A percentile compares a stretch with the other conserved stretches of the same genome.
These are phyloP conservation scores for Paguma larvata DNA, from an alignment of 2,797 vertebrate genomes.

Conservation along the genomic window DNA sequence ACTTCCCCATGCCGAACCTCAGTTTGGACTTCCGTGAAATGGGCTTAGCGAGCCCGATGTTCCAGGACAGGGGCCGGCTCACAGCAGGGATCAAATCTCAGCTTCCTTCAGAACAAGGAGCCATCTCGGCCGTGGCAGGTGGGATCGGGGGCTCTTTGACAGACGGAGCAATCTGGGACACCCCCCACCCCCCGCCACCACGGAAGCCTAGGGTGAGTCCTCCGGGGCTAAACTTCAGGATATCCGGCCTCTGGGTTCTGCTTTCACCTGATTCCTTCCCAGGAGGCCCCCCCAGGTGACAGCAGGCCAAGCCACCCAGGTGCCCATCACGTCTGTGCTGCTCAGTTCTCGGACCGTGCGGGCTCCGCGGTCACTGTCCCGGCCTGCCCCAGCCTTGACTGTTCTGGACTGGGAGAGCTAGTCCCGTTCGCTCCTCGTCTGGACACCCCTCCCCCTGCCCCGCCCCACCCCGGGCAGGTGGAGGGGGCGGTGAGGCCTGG, in stretches of 20 bases:
- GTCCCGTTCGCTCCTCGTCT: background rate
- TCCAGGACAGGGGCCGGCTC: background rate
- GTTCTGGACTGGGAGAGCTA: background rate
- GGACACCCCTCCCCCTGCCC: background rate
- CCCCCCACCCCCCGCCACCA: background rate
- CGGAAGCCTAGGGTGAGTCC: background rate
- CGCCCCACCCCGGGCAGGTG: background rate
- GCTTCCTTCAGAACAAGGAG: background rate
- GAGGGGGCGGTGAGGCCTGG: background rate
- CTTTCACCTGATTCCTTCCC: background rate
- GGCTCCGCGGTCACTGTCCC: background rate
- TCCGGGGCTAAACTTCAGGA: background rate
- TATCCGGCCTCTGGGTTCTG: background rate
- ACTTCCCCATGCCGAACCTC: background rate
- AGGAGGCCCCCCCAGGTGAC: background rate
- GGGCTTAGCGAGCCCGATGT: background rate
- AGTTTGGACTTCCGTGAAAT: background rate
- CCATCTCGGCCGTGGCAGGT: background rate
- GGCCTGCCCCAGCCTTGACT: background rate
- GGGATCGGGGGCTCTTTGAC: background rate
- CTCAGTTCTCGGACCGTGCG: background rate
- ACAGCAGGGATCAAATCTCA: background rate
- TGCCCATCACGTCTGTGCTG: background rate
- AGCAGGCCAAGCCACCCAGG: background rate
- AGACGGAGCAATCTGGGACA: background rate